Evolutionary conservation across 2,888 invertebrate genomes (phyloP).

Genomic region (Polydrusus cervinus): DNA sequence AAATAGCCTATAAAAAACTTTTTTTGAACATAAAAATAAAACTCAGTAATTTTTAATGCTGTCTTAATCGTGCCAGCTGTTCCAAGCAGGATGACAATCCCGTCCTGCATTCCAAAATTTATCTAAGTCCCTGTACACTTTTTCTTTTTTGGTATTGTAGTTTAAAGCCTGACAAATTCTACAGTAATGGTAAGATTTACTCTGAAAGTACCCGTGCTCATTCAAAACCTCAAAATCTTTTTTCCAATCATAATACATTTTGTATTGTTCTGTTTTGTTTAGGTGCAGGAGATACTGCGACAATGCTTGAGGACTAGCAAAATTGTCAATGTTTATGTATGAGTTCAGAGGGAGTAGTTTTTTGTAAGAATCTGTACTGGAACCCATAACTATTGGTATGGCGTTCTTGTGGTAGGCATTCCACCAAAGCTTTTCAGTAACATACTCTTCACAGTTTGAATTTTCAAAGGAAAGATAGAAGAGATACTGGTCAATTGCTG

Average conservation of each 20-base stretch:
- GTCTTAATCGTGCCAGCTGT: constrained; percentile 50
- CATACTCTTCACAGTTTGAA: constrained; percentile 79
- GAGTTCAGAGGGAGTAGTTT: constrained; percentile 77
- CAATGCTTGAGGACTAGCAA: constrained; percentile 72
- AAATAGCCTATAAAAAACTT: too few relatives aligned
- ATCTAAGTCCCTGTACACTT: constrained; percentile 69
- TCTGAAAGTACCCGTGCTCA: constrained; percentile 81
- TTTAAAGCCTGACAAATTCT: constrained; percentile 81
- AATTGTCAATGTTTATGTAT: constrained; percentile 77
- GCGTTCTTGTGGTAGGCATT: constrained; percentile 77
- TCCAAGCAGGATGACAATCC: constrained; percentile 65
- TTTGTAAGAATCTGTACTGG: constrained; percentile 70
- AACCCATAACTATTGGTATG: constrained; percentile 80
- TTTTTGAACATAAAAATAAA: too few relatives aligned
- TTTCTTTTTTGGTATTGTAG: constrained; percentile 72
- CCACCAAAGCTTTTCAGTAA: constrained; percentile 82
- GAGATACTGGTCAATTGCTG: constrained; percentile 74
- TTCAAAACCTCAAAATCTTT: constrained; percentile 74
- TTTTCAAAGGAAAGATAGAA: constrained; percentile 84
- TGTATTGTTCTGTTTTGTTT: constrained; percentile 69
- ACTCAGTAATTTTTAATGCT: too few relatives aligned
- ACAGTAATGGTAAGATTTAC: constrained; percentile 77
- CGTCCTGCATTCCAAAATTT: constrained; percentile 68
- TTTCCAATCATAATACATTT: constrained; percentile 74
- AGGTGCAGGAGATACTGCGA: constrained; percentile 74